Percentiles rank a stretch among this genome's conserved stretches.
Conservation (phyloP, 2,797 vertebrate genomes). For the Phoebastria nigripes region DNA sequence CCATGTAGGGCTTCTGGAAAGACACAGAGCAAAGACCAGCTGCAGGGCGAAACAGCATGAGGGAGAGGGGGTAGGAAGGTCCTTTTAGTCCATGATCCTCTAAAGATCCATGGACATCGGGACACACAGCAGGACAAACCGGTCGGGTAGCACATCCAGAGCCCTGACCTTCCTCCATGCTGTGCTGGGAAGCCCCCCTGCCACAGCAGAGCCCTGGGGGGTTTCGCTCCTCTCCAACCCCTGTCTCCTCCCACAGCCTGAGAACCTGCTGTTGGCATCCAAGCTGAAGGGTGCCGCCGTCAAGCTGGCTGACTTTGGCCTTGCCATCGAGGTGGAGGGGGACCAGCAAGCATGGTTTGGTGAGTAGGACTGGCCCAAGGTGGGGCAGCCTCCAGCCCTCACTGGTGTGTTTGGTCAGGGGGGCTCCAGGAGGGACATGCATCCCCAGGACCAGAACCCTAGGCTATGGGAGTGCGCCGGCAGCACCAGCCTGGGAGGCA, state of each 20-base stretch:
- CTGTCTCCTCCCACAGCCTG: constrained; percentile 78
- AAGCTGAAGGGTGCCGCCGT: constrained; percentile 95
- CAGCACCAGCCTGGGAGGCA: background rate
- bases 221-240: background rate
- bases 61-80: background rate
- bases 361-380: constrained; percentile 68
- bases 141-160: background rate
- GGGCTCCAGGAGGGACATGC: background rate
- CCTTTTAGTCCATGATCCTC: background rate
- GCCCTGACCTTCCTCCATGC: background rate
- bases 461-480: accelerated
- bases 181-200: background rate
- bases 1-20: background rate
- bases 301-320: constrained; percentile 93
- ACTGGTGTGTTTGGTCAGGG: accelerated
- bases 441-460: background rate
- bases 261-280: constrained; percentile 92
- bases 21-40: background rate
- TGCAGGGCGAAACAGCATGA: accelerated
- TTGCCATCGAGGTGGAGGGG: constrained; percentile 96
- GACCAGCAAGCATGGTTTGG: constrained; percentile 98
- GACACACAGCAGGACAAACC: background rate
- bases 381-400: background rate
- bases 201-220: accelerated
- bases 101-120: background rate